Evolutionary conservation across 2,888 invertebrate species (phyloP), one percentile per base, ranked within the genome.

Genomic region (Ophion slaviceki): DNA sequence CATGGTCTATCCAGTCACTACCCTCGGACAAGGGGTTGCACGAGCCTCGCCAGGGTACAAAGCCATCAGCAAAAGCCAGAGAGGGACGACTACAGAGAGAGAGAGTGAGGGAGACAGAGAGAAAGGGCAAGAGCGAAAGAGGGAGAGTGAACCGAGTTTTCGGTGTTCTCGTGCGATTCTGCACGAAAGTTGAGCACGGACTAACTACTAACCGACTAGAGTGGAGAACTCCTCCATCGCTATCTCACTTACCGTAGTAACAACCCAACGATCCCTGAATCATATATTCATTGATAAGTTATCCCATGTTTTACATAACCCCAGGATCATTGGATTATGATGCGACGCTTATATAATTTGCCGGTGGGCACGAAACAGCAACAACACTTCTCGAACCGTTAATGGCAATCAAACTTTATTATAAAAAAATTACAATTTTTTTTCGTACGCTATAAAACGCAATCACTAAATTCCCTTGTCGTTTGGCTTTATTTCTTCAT

Each of bases 1-100:
- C 88, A 85, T 81, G 87, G 86, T 86, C 87, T 82, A 86, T 87
- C 88, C 88, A 88, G 80, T 84, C 77, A 76, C 81, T 76, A 79
- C 57, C 79, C 84, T 82, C 67, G 82, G 86, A 86, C 86, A 84
- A 84, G 86, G 47, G 85, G 82, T 77, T 82, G 61, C 80, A 45
- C 67, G 80, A 64, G 74, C 72, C 74, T 77, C 57, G 68, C 85
- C 59, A 64, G 68, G 72, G 57, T 77, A 70, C 71, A 72, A 71
- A 66, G 66, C 74, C 68, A 64, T 71, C 53, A n/a, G 64, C 75
- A 79, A 71, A 72, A 79, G 75, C 80, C 77, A 66, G 62, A 64
- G 78, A 68, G 77, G 72, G 47, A 59, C 70, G 61, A 53, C 62
- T 47, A 72, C 28, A 57, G 57, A 68, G 36, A 61, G 36, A 61